Percentiles rank a stretch among this genome's conserved stretches.
Conservation (phyloP, 1,140 invertebrate genomes). For the Lineus longissimus region DNA sequence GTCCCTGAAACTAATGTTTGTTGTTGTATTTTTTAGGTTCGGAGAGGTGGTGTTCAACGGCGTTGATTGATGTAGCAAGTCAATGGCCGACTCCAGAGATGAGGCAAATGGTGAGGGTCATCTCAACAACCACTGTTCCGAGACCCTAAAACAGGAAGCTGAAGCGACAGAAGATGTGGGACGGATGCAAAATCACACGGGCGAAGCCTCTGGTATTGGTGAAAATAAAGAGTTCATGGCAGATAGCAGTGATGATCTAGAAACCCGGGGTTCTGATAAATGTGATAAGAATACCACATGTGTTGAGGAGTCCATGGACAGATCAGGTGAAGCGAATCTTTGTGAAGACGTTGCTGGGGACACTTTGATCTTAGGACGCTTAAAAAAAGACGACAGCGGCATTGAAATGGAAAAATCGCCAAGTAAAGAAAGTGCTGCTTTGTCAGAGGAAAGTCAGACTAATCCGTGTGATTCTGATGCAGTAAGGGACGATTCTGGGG, state of each 20-base stretch:
- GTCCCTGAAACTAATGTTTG: no score
- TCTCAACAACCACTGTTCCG: background rate
- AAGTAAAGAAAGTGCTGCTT: conserved; percentile 11
- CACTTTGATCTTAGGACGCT: conserved; percentile 7
- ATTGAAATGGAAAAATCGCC: conserved; percentile 45
- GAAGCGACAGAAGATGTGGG: background rate
- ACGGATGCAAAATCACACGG: conserved; percentile 1
- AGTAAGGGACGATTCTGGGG: background rate
- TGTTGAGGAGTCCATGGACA: conserved; percentile 4
- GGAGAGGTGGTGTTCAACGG: no score
- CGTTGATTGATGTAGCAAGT: no score
- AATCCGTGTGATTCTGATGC: background rate
- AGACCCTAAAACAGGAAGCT: background rate
- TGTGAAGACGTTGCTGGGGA: conserved; percentile 7
- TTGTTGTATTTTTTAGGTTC: no score
- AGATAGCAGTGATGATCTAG: conserved; percentile 6
- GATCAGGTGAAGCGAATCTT: background rate
- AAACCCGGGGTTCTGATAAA: conserved; percentile 6
- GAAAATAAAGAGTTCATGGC: conserved; percentile 1
- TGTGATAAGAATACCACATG: conserved; percentile 12
- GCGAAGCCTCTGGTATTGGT: conserved; percentile 10
- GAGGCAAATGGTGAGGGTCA: no score
- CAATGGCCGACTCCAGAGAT: no score
- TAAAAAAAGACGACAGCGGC: conserved; percentile 51
- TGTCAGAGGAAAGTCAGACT: background rate